Percentiles rank a stretch among this genome's conserved stretches.
These are phyloP conservation scores for Ceratitis capitata DNA, from an alignment of 1,140 invertebrate genomes.

Conservation along the genomic window DNA sequence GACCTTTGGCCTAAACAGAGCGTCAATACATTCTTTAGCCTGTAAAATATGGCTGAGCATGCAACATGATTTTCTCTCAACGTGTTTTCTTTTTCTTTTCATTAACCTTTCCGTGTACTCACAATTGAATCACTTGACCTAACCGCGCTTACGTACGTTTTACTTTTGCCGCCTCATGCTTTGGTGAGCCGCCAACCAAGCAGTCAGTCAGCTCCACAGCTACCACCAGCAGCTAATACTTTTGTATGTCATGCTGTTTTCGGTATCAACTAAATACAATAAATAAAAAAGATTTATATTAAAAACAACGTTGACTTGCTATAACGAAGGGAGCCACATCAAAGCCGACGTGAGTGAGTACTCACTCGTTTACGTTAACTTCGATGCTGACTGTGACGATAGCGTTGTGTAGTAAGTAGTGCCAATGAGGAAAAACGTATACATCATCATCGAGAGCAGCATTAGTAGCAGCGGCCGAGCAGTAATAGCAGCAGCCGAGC, in stretches of 20 bases:
- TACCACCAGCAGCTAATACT: neutral
- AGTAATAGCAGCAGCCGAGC: neutral
- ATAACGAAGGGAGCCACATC: neutral
- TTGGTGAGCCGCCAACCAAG: neutral
- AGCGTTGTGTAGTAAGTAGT: neutral
- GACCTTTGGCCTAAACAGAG: too few species aligned
- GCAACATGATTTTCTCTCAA: too few species aligned
- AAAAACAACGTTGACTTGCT: neutral
- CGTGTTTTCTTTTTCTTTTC: neutral
- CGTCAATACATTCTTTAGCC: too few species aligned
- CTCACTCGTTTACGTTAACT: too few species aligned
- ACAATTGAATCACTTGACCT: neutral
- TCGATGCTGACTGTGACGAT: neutral
- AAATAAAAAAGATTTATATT: neutral
- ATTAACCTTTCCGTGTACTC: neutral
- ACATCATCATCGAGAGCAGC: too few species aligned
- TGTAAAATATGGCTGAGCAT: too few species aligned
- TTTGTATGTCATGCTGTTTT: neutral
- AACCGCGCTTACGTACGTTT: neutral
- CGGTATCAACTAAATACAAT: neutral
- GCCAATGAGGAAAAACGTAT: neutral
- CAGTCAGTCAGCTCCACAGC: neutral
- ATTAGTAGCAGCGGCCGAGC: neutral
- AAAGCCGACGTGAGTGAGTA: neutral
- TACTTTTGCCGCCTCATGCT: conserved; percentile 13